A percentile compares a stretch with the other conserved stretches of the same genome.
Conservation (phyloP, 2,888 invertebrate species). For the Calliopum simillimum region DNA sequence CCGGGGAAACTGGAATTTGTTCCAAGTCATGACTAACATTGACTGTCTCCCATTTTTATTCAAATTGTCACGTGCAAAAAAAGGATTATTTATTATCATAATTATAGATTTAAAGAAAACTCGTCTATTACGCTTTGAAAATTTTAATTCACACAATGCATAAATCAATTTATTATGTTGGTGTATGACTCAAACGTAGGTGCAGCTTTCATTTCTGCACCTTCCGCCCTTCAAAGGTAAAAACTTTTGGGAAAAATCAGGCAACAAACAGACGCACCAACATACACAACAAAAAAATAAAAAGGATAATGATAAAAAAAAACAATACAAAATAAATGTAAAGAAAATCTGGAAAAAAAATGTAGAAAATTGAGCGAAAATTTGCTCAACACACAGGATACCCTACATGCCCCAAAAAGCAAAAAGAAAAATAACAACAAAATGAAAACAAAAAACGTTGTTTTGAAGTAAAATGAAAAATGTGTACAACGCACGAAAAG, state of each 20-base stretch:
- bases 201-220: background rate
- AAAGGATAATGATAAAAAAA: background rate
- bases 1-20: no score
- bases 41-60: no score
- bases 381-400: background rate
- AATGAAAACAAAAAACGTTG: slow-evolving; percentile 5
- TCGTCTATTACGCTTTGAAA: no score
- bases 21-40: no score
- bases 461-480: slow-evolving; percentile 31
- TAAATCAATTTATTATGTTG: slow-evolving; percentile 18
- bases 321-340: background rate
- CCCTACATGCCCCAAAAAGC: background rate
- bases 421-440: slow-evolving; percentile 11
- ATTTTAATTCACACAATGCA: background rate
- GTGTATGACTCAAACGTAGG: slow-evolving; percentile 11
- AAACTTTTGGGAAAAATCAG: background rate
- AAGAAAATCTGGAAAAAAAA: slow-evolving; percentile 17
- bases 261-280: background rate
- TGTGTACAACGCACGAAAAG: slow-evolving; percentile 30
- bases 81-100: no score
- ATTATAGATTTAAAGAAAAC: no score
- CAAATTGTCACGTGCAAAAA: no score
- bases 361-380: slow-evolving; percentile 17
- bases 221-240: background rate
- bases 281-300: background rate